Conservation (phyloP, 2,888 invertebrate genomes). For the Cenopis cana region DNA sequence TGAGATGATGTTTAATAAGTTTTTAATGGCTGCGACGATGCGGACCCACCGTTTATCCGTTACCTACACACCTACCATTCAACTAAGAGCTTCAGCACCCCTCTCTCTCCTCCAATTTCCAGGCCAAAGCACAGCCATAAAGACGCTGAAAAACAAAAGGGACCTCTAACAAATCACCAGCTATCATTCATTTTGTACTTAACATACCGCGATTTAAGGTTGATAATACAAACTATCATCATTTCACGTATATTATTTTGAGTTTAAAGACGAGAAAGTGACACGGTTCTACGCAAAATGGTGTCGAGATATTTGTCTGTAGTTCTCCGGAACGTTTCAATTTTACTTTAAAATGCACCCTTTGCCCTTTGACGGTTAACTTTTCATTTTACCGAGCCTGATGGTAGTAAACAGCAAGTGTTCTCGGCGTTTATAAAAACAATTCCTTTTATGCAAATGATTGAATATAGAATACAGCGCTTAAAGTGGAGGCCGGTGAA, state of each 20-base stretch:
- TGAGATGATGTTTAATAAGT: slow-evolving; percentile 88
- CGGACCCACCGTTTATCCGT: slow-evolving; percentile 72
- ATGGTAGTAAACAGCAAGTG: slow-evolving; percentile 43
- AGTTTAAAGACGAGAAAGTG: slow-evolving; percentile 8
- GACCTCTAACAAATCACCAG: background rate
- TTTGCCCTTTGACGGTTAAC: slow-evolving; percentile 54
- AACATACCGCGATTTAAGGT: background rate
- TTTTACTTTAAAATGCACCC: slow-evolving; percentile 65
- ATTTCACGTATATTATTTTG: background rate
- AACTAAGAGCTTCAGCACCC: slow-evolving; percentile 50
- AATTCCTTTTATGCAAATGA: slow-evolving; percentile 24
- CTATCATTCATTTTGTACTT: background rate
- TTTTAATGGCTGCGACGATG: slow-evolving; percentile 86
- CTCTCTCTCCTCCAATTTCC: slow-evolving; percentile 28
- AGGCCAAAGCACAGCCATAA: slow-evolving; percentile 1
- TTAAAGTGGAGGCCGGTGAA: background rate
- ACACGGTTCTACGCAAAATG: slow-evolving; percentile 50
- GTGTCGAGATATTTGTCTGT: slow-evolving; percentile 56
- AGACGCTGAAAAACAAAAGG: background rate
- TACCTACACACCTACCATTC: slow-evolving; percentile 63
- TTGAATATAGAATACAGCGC: background rate
- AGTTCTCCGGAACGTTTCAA: slow-evolving; percentile 59
- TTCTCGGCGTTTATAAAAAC: slow-evolving; percentile 27
- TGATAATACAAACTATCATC: background rate
- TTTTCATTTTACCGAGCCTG: slow-evolving; percentile 55